These are phyloP conservation scores for Catharus ustulatus DNA, from an alignment of 2,797 vertebrate species.

Conservation along the genomic window DNA sequence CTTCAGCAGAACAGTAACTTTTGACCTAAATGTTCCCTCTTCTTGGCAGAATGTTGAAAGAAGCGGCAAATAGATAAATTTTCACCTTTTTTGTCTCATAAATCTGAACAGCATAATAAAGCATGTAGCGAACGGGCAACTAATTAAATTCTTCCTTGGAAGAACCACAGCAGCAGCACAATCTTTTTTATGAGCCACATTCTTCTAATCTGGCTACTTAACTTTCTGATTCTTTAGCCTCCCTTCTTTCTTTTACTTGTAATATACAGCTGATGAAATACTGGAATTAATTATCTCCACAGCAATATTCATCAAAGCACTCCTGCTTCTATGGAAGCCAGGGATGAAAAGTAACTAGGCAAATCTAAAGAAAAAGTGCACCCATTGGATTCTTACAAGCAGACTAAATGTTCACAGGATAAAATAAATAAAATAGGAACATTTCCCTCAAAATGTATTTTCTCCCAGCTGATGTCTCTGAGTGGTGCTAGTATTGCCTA, in stretches of 20 bases:
- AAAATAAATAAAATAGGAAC: constrained; percentile 14
- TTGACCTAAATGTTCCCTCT: neutral
- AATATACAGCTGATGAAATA: neutral
- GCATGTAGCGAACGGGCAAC: neutral
- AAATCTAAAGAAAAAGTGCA: constrained; percentile 28
- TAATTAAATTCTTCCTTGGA: constrained; percentile 29
- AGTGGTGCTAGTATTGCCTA: neutral
- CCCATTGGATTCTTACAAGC: neutral
- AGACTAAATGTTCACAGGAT: neutral
- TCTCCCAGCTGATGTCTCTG: constrained; percentile 14
- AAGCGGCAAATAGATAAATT: neutral
- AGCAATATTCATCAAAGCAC: neutral
- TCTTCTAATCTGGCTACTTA: neutral
- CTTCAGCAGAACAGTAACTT: constrained; percentile 8
- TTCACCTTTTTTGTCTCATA: neutral
- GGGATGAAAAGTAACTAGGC: neutral
- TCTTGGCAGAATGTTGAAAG: neutral
- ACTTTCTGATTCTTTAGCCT: neutral
- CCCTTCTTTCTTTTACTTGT: neutral
- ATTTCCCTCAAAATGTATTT: constrained; percentile 16
- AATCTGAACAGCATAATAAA: neutral
- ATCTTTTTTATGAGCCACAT: neutral
- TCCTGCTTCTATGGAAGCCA: neutral
- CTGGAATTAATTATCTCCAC: constrained; percentile 28
- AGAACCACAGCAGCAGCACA: neutral